Base-by-base conservation (phyloP, 2,797 vertebrate genomes). In the Molossus molossus region DNA sequence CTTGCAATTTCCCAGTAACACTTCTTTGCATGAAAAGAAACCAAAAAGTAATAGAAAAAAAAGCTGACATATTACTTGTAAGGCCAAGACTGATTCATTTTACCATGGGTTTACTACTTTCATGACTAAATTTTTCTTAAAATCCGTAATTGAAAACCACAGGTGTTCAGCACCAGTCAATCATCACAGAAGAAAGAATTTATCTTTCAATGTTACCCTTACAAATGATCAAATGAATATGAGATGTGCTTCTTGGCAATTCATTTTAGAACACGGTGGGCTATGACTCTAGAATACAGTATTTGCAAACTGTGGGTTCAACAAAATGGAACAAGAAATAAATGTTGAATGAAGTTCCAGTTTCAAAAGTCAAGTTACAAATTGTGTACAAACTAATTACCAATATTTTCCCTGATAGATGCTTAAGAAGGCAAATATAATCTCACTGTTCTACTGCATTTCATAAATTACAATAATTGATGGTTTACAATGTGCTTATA, bases 251-350 rank as follows among this genome's bases (percentile, higher is more conserved):
- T 87, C n/a, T 83, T 94, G 72, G 65, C 86, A 87, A 70, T 86
- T 90, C 48, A 45, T 90, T 95, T 95, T 93, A 92, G 72, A 91
- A 81, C 58, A 62, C 14, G 23, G 83, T 50, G 60, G 50, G 20
- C 69, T 90, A 4, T 55, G 29, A 96, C 13, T 62, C 55, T 70
- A 79, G 10, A 91, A 92, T 69, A 86, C 65, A 87, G 70, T 58
- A 93, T 93, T 95, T 96, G 62, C 53, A 80, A 97, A 94, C 17
- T 53, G 37, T 27, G 58, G 79, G 50, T 88, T 79, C 94, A 95
- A 94, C 37, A 87, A 96, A 96, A 87, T 18, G 84, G n/a, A 88
- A n/a, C 21, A 75, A 91, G 89, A 87, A 94, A 45, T 11, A 81
- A 91, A 79, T 4, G 18, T 9, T 27, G 17, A 90, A 57, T 87